Evolutionary conservation across 1,140 invertebrate genomes (phyloP).

Genomic region (Plodia interpunctella): DNA sequence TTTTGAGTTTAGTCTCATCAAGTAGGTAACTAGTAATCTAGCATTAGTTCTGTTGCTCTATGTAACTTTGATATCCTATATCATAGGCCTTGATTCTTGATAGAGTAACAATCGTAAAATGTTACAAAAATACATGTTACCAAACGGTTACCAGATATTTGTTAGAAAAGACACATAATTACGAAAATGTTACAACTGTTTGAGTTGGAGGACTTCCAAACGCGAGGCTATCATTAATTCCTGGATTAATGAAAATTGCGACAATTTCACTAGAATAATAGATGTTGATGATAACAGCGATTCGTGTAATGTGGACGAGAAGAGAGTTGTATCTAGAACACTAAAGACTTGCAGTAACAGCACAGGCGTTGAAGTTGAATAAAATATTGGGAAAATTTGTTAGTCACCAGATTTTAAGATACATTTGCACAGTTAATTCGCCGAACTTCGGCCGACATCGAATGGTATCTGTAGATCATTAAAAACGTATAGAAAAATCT

Average conservation of each 20-base stretch:
- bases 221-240: conserved; percentile 55
- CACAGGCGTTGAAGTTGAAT: no score
- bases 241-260: conserved; percentile 59
- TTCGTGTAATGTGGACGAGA: background rate
- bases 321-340: background rate
- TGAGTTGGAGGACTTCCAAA: conserved; percentile 67
- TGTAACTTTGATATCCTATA: background rate
- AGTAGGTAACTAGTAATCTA: no score
- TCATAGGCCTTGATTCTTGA: conserved; percentile 27
- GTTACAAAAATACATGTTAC: conserved; percentile 46
- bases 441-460: no score
- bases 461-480: no score
- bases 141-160: conserved; percentile 42
- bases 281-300: background rate
- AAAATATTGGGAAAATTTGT: no score
- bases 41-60: no score
- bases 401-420: no score
- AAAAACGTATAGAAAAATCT: no score
- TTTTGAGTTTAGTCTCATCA: no score
- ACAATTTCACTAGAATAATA: conserved; percentile 15
- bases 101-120: conserved; percentile 28
- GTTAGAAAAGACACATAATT: conserved; percentile 63
- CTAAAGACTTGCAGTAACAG: no score
- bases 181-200: conserved; percentile 60
- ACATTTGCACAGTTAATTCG: no score